Conservation (phyloP, 2,888 invertebrate genomes). For the Drosophila putrida region DNA sequence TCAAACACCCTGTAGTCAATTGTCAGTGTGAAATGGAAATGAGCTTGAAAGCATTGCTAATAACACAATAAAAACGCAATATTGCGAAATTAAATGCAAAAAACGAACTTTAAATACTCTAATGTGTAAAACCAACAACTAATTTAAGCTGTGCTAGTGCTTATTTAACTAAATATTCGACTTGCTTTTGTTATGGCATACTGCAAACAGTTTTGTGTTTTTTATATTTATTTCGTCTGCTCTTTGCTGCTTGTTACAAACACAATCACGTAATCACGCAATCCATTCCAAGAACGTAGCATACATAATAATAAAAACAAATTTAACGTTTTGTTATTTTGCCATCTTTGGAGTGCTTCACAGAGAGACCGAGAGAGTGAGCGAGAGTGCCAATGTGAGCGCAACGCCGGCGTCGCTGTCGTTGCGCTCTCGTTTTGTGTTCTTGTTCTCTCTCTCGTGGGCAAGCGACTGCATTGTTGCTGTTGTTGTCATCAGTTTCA, state of each 20-base stretch:
- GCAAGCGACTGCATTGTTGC: slow-evolving; percentile 32
- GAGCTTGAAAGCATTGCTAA: slow-evolving; percentile 18
- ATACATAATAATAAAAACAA: slow-evolving; percentile 17
- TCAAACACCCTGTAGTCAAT: slow-evolving; percentile 34
- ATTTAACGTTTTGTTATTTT: slow-evolving; percentile 25
- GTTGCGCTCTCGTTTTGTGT: slow-evolving; percentile 15
- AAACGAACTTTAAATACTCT: slow-evolving; percentile 13
- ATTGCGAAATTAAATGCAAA: not conserved
- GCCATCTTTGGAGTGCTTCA: slow-evolving; percentile 14
- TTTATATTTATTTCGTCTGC: not conserved
- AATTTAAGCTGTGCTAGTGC: not conserved
- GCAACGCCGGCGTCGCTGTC: slow-evolving; percentile 25
- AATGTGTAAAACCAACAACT: not conserved
- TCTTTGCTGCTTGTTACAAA: slow-evolving; percentile 9
- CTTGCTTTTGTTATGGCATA: not conserved
- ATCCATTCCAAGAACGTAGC: slow-evolving; percentile 7
- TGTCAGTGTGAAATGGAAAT: slow-evolving; percentile 38
- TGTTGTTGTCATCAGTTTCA: slow-evolving; percentile 51
- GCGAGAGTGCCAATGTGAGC: not conserved
- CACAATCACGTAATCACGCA: slow-evolving; percentile 7
- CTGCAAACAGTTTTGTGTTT: not conserved
- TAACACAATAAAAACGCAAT: slow-evolving; percentile 2
- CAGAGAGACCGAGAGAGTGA: slow-evolving; percentile 10
- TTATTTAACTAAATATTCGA: not conserved
- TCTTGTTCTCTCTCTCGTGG: slow-evolving; percentile 1